Evolutionary conservation across 2,888 invertebrate genomes (phyloP), one percentile per base, ranked within the genome.

Genomic region (Athalia cordata): DNA sequence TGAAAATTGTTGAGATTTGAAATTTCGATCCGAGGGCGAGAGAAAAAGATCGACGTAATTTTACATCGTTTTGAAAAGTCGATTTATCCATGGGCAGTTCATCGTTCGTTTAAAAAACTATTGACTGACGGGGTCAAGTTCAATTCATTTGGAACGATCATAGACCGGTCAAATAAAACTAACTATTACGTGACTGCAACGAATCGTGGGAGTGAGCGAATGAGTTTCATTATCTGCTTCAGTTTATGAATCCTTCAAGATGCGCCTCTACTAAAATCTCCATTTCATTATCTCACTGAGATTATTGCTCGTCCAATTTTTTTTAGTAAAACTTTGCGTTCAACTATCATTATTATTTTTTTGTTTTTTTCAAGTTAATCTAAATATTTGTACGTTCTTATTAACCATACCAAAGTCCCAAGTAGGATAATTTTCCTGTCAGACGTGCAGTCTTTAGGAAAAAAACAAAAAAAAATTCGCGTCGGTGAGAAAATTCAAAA

Each of bases 191-290:
- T 72, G 72, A 72, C 72, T 59, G 57, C 7, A 72, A 45, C 72
- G 72, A 72, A 72, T 72, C 72, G 72, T 72, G 72, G 72, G 72
- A 72, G 72, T 29, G 2, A 29, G 72, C 57, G n/a, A 68, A 68
- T 68, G 72, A 72, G 59, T 45, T 43, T 45, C 45, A 13, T 72
- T 72, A 45, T 13, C 47, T 29, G 29, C 29, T 29, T 29, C 29
- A 2, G 72, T 15, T 13, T 8, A 47, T 11, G 57, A 3, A 47
- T 13, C 59, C 72, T 45, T 59, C 59, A 59, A 15, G 45, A 72
- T 59, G 45, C 13, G 43, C 13, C 5, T 72, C 59, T 0, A 7
- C 45, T 57, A 59, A 13, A 49, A 72, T 9, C 59, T 9, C 5
- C 43, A 13, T 59, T 70, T 13, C 70, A 59, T 55, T 29, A 29